These are phyloP conservation scores for Coturnix japonica DNA, from an alignment of 2,113 vertebrate genomes.

Conservation along the genomic window DNA sequence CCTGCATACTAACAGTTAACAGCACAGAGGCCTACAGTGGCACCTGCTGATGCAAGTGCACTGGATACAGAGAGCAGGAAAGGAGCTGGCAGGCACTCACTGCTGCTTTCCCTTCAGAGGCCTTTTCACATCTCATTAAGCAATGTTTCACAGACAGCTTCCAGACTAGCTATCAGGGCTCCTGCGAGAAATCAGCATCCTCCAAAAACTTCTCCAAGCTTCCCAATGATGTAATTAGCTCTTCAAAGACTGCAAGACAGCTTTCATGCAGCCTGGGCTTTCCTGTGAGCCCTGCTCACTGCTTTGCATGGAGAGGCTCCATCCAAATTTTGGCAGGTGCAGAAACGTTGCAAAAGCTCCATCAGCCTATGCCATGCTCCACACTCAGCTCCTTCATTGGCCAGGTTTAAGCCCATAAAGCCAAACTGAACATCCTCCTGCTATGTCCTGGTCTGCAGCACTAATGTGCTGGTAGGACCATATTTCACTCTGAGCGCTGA, in stretches of 20 bases:
- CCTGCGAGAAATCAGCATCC: not conserved
- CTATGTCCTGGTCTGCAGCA: rapidly evolving
- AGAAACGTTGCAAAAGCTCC: not conserved
- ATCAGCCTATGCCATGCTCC: not conserved
- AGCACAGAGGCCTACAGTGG: not conserved
- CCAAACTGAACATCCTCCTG: not conserved
- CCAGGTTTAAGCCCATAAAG: not conserved
- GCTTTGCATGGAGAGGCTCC: rapidly evolving
- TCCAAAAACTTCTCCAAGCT: not conserved
- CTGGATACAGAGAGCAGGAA: not conserved
- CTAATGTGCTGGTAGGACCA: rapidly evolving
- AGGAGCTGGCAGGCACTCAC: not conserved
- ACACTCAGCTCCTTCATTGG: not conserved
- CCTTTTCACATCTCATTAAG: not conserved
- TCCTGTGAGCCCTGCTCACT: not conserved
- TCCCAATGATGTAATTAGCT: not conserved
- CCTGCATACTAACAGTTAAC: not conserved
- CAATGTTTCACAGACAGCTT: not conserved
- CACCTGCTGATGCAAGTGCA: rapidly evolving
- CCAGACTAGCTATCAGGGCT: not conserved
- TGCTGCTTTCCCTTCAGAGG: not conserved
- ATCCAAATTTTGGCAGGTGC: not conserved
- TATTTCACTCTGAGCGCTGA: not conserved
- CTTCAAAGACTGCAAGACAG: not conserved
- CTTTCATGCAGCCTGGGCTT: not conserved